phyloP scores from a whole-genome alignment of 2,797 vertebrate species.

The Melanotaenia maccullochi region DNA sequence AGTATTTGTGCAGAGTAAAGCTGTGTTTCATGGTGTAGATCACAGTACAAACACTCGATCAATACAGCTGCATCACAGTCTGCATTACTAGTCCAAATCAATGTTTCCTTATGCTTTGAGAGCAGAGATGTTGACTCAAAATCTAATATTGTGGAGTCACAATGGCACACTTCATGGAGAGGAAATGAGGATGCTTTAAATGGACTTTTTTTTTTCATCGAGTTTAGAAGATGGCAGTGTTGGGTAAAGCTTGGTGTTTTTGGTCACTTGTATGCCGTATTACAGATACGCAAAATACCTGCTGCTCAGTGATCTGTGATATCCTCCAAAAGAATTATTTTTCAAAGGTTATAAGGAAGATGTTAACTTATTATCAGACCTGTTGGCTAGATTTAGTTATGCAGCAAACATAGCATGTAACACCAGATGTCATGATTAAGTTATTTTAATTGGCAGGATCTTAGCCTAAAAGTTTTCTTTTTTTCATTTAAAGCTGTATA shows the following conservation, averaged over 20 bases:
- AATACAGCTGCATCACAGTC: not conserved
- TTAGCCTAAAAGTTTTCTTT: not conserved
- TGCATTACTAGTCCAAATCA: not conserved
- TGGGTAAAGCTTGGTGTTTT: not conserved
- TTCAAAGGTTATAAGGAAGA: not conserved
- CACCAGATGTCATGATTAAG: not conserved
- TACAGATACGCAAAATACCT: not conserved
- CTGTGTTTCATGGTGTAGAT: not conserved
- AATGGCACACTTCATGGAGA: not conserved
- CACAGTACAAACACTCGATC: not conserved
- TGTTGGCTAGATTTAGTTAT: not conserved
- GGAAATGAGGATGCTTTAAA: not conserved
- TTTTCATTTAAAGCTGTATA: not conserved
- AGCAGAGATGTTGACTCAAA: not conserved
- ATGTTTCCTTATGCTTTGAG: not conserved
- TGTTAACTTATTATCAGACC: not conserved
- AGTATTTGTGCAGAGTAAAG: not conserved
- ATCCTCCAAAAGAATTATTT: not conserved
- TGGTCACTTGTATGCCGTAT: not conserved
- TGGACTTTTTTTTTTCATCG: not conserved
- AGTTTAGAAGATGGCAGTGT: not conserved
- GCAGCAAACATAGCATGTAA: not conserved
- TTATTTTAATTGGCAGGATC: not conserved
- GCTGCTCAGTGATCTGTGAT: not conserved
- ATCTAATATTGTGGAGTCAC: conserved; percentile 2